These are phyloP conservation scores for Dusona sp. DNA, from an alignment of 2,888 invertebrate species.

Conservation along the genomic window DNA sequence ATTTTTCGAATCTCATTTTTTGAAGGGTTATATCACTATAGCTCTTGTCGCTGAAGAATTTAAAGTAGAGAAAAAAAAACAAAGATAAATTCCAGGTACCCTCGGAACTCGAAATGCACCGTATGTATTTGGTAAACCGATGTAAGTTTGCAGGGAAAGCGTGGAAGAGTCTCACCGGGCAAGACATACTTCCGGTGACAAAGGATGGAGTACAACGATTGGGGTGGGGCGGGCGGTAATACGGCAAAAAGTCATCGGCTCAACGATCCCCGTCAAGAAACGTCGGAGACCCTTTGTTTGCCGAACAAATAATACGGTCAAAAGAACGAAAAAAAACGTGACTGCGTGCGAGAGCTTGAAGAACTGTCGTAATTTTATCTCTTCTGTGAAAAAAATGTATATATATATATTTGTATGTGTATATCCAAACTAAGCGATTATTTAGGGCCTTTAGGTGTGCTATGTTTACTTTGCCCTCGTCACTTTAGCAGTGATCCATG, in stretches of 20 bases:
- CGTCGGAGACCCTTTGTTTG: conserved; percentile 64
- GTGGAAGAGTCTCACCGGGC: conserved; percentile 36
- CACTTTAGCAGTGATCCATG: conserved; percentile 44
- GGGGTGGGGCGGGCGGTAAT: conserved; percentile 22
- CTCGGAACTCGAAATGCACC: conserved; percentile 11
- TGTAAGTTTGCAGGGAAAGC: conserved; percentile 46
- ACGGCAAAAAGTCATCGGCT: conserved; percentile 47
- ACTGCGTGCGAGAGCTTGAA: conserved; percentile 37
- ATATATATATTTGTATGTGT: conserved; percentile 14
- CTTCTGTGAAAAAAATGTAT: conserved; percentile 61
- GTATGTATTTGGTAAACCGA: conserved; percentile 10
- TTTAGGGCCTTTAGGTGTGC: conserved; percentile 62
- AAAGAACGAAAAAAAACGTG: conserved; percentile 41
- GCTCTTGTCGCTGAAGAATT: neutral
- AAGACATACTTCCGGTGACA: conserved; percentile 60
- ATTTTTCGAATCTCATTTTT: neutral
- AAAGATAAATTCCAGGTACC: conserved; percentile 3
- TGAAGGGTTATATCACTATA: neutral
- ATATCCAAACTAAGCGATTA: conserved; percentile 34
- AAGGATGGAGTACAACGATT: conserved; percentile 16
- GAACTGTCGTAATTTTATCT: conserved; percentile 67
- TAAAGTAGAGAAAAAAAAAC: neutral
- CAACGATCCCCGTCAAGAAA: conserved; percentile 59
- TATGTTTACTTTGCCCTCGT: conserved; percentile 61
- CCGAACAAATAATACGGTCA: conserved; percentile 62